phyloP scores from a whole-genome alignment of 1,140 invertebrate species.

The Trachelipus rathkii region DNA sequence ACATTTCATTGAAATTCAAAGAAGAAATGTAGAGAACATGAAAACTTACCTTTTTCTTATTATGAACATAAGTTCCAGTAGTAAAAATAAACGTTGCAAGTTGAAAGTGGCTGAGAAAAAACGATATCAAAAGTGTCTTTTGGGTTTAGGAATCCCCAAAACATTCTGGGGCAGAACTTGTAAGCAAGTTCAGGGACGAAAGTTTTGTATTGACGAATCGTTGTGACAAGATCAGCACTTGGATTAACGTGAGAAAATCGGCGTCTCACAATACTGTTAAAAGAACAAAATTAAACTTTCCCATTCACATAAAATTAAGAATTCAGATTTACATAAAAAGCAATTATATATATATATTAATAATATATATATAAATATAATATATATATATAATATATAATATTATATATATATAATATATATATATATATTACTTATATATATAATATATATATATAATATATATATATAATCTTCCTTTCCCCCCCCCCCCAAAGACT shows the following conservation, averaged over 20 bases:
- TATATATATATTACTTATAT: too few species aligned
- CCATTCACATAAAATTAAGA: too few species aligned
- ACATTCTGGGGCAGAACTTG: slow-evolving; percentile 43
- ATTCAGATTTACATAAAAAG: too few species aligned
- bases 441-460: too few species aligned
- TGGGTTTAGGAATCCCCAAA: slow-evolving; percentile 42
- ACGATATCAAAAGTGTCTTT: slow-evolving; percentile 43
- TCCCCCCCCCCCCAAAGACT: too few species aligned
- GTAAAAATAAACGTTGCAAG: slow-evolving; percentile 35
- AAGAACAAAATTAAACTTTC: not conserved
- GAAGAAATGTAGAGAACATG: not conserved
- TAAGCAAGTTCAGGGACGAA: slow-evolving; percentile 41
- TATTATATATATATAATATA: too few species aligned
- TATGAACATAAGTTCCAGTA: slow-evolving; percentile 39
- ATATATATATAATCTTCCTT: too few species aligned
- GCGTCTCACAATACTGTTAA: slow-evolving; percentile 29
- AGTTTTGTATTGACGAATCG: slow-evolving; percentile 41
- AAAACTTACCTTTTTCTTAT: slow-evolving; percentile 29
- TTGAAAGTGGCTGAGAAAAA: slow-evolving; percentile 31
- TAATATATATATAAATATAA: too few species aligned
- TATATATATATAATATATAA: too few species aligned
- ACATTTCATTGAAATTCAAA: not conserved
- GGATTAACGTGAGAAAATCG: slow-evolving; percentile 42
- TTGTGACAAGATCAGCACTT: slow-evolving; percentile 43
- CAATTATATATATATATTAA: too few species aligned